These are phyloP conservation scores for Salvelinus alpinus DNA, from an alignment of 2,113 vertebrate genomes.

Conservation along the genomic window DNA sequence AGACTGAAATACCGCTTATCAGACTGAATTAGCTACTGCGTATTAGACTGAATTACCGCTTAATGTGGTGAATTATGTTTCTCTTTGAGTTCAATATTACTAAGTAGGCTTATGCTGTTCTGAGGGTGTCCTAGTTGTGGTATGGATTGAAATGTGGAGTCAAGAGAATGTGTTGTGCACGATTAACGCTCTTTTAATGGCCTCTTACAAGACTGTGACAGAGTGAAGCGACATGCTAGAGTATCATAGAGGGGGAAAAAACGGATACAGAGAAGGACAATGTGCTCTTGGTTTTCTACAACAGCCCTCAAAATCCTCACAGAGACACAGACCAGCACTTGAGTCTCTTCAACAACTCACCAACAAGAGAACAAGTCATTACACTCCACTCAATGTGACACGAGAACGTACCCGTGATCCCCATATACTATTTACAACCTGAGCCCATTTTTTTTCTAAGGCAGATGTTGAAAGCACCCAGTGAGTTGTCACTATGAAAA, in stretches of 20 bases:
- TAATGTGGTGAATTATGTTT: too few relatives aligned
- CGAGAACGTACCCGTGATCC: neutral
- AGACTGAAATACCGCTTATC: too few relatives aligned
- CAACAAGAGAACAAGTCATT: neutral
- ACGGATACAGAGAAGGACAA: neutral
- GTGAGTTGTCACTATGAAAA: slow-evolving; percentile 28
- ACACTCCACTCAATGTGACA: neutral
- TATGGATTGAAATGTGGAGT: too few relatives aligned
- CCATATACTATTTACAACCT: neutral
- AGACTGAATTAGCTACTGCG: too few relatives aligned
- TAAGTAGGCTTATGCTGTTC: too few relatives aligned
- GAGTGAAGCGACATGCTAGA: neutral
- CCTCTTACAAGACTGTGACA: neutral
- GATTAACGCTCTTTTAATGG: too few relatives aligned
- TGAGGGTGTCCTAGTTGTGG: too few relatives aligned
- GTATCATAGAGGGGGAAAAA: neutral
- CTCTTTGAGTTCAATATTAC: too few relatives aligned
- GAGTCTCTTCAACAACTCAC: neutral
- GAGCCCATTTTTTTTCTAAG: neutral
- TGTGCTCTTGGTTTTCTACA: neutral
- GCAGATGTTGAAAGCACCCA: slow-evolving; percentile 2
- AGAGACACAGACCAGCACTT: too few relatives aligned
- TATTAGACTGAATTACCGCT: too few relatives aligned
- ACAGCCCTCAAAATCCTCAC: neutral
- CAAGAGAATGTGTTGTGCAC: too few relatives aligned